Evolutionary conservation across 1,140 invertebrate species (phyloP).

Genomic region (Drosophila lini): DNA sequence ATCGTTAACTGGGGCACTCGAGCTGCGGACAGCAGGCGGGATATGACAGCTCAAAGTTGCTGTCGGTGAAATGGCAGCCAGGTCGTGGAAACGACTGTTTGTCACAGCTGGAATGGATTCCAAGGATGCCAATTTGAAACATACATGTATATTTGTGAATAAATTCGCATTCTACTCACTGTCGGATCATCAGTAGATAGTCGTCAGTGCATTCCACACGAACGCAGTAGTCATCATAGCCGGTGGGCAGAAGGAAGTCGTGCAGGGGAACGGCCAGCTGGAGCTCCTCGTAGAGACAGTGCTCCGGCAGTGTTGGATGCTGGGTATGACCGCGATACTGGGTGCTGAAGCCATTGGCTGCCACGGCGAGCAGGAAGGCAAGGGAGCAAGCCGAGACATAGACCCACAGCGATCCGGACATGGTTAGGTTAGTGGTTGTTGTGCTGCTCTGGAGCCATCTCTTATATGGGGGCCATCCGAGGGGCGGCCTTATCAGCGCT

Average conservation of each 20-base stretch:
- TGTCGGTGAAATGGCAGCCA: conserved; percentile 42
- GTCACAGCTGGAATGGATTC: conserved; percentile 55
- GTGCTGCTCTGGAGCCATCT: background rate
- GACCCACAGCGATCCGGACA: conserved; percentile 4
- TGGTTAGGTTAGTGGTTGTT: conserved; percentile 1
- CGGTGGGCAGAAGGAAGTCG: conserved; percentile 33
- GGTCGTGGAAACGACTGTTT: conserved; percentile 28
- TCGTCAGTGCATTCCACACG: conserved; percentile 60
- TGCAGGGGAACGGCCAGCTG: conserved; percentile 57
- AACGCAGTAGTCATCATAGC: conserved; percentile 48
- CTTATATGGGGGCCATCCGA: conserved; percentile 20
- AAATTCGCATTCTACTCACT: conserved; percentile 50
- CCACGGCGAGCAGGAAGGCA: background rate
- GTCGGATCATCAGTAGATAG: conserved; percentile 63
- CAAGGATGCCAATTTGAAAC: background rate
- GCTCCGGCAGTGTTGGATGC: conserved; percentile 41
- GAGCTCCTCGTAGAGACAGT: conserved; percentile 70
- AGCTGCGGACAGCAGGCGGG: conserved; percentile 57
- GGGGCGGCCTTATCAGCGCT: conserved; percentile 29
- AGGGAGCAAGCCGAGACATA: background rate
- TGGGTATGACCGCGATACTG: conserved; percentile 62
- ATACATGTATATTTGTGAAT: background rate
- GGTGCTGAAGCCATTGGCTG: conserved; percentile 30
- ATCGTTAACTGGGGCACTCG: conserved; percentile 10
- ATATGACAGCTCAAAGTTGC: conserved; percentile 52